phyloP scores from a whole-genome alignment of 2,888 invertebrate genomes.

The Drosophila eohydei region DNA sequence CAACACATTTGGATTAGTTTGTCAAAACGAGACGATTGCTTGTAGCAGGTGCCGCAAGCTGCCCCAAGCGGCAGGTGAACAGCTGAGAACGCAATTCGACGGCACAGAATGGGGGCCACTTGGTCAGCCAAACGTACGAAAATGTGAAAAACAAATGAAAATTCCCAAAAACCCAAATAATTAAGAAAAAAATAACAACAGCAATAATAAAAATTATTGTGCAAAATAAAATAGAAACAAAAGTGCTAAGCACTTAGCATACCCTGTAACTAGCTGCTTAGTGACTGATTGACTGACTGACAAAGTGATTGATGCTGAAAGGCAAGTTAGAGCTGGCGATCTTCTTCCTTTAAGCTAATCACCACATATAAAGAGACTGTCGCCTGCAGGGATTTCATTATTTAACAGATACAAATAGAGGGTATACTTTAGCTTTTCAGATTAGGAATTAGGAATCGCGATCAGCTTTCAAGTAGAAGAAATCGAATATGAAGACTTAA shows the following conservation, averaged over 20 bases:
- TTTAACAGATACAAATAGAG: neutral
- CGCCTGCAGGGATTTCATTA: no score
- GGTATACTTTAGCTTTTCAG: neutral
- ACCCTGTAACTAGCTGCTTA: neutral
- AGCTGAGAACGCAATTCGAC: conserved; percentile 34
- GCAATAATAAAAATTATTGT: neutral
- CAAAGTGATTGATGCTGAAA: neutral
- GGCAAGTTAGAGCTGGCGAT: neutral
- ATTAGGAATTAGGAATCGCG: neutral
- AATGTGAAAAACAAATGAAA: conserved; percentile 15
- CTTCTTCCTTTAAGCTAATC: neutral
- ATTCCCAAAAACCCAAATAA: conserved; percentile 24
- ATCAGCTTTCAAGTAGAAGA: neutral
- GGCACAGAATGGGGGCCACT: conserved; percentile 49
- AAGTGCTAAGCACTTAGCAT: neutral
- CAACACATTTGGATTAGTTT: conserved; percentile 63
- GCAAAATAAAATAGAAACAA: conserved; percentile 16
- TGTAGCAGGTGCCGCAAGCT: conserved; percentile 69
- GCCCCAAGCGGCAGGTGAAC: conserved; percentile 48
- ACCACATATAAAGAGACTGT: neutral
- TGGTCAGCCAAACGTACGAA: conserved; percentile 34
- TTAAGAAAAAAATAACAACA: neutral
- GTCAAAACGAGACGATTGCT: conserved; percentile 48
- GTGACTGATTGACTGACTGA: neutral
- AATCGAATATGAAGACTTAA: neutral